phyloP scores from a whole-genome alignment of 2,797 vertebrate genomes.

The Chloroceryle inda region DNA sequence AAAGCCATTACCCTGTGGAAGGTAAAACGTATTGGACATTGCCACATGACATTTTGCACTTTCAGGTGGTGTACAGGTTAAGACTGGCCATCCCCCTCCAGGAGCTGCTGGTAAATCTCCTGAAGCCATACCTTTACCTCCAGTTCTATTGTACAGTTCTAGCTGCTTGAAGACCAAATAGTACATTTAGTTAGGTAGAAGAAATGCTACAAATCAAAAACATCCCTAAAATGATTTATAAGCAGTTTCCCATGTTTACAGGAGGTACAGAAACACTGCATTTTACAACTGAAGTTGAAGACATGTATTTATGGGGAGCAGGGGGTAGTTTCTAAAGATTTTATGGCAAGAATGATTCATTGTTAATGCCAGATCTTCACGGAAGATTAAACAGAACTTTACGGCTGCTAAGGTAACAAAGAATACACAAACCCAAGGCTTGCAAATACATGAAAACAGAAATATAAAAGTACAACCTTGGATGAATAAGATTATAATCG shows the following conservation, averaged over 20 bases:
- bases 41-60: not conserved
- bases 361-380: slow-evolving; percentile 5
- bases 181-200: not conserved
- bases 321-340: not conserved
- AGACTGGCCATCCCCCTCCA: not conserved
- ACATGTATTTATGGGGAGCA: not conserved
- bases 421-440: slow-evolving; percentile 3
- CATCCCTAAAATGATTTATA: slow-evolving; percentile 6
- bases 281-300: not conserved
- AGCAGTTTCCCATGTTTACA: not conserved
- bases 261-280: not conserved
- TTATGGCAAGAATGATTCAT: not conserved
- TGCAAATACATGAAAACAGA: not conserved
- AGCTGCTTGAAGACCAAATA: not conserved
- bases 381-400: slow-evolving; percentile 54
- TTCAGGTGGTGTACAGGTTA: not conserved
- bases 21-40: not conserved
- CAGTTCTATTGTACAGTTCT: not conserved
- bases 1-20: not conserved
- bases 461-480: not conserved
- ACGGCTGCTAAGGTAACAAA: slow-evolving; percentile 45
- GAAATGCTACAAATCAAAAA: not conserved
- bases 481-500: not conserved
- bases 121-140: not conserved
- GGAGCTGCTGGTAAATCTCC: not conserved